Base-by-base conservation (phyloP, 2,113 vertebrate species). In the Condylura cristata region DNA sequence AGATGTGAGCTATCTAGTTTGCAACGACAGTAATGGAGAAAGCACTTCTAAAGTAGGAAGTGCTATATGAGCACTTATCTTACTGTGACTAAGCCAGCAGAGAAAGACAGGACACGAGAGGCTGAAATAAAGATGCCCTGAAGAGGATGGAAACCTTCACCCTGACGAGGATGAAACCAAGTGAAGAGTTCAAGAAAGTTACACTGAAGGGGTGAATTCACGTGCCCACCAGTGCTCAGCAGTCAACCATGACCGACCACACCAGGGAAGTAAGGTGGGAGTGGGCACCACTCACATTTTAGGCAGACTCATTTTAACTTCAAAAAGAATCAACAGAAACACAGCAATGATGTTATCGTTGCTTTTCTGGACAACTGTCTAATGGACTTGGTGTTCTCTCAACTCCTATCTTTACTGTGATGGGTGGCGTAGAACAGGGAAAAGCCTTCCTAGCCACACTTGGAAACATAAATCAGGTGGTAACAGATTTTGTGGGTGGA, bases 81-180 rank as follows among this genome's bases (percentile, higher is more conserved):
- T 41, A 70, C 0, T 91, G 26, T 44, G 51, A 84, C 61, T 39
- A 51, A 87, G 65, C 16, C 60, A 91, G 72, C 66, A 91, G 5
- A 17, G 20, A 91, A 79, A 90, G 16, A 75, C 28, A 75, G 65
- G 60, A 44, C 79, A 84, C 34, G n/a, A 90, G 82, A 46, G 74
- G 48, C 44, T 56, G 53, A 75, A 96, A 41, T 72, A 41, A 85
- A 26, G 81, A 85, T n/a, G 66, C 4, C 65, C 46, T 9, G 30
- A 37, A 78, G n/a, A 24, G 14, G 7, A 32, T 4, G 34, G 68
- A 78, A 84, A 26, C 51, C 65, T 65, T 44, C 13, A 8, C 39
- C 83, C 17, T 26, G 30, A 65, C 8, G 6, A 82, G 74, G 66
- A 87, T 28, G 84, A 63, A 3, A 18, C 26, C 18, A 82, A 8